These are phyloP conservation scores for Punctoribates punctum DNA, from an alignment of 2,888 invertebrate species.

Conservation along the genomic window DNA sequence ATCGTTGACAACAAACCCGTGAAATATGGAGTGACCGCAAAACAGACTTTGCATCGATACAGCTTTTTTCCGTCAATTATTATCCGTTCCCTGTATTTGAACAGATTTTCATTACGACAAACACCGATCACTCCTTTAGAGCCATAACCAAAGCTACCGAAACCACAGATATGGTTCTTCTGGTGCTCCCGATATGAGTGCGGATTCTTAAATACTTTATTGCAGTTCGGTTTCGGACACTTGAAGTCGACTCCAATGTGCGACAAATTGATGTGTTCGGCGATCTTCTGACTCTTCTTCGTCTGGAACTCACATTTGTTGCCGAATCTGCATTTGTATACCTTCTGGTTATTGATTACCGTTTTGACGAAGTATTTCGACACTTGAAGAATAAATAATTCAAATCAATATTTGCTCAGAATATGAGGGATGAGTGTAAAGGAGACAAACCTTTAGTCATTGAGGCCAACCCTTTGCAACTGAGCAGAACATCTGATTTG, in stretches of 20 bases:
- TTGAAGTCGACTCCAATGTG: conserved; percentile 18
- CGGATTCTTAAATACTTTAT: conserved; percentile 25
- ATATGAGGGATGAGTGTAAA: too few species aligned
- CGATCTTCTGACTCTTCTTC: conserved; percentile 20
- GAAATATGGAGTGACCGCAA: conserved; percentile 1
- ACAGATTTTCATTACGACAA: conserved; percentile 33
- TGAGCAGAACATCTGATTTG: background rate
- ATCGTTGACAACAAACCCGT: background rate
- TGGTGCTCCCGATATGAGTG: conserved; percentile 27
- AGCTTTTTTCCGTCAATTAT: background rate
- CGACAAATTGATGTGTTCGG: conserved; percentile 22
- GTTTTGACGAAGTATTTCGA: background rate
- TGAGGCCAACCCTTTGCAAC: conserved; percentile 23
- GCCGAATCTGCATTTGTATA: conserved; percentile 4
- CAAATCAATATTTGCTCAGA: background rate
- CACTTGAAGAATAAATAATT: background rate
- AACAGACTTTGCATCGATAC: background rate
- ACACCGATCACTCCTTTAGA: conserved; percentile 30
- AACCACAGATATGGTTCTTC: conserved; percentile 31
- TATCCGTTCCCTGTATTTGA: conserved; percentile 10
- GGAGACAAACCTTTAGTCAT: background rate
- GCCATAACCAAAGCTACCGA: conserved; percentile 27
- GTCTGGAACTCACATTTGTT: background rate
- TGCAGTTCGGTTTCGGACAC: conserved; percentile 15
- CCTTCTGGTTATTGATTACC: background rate